Percentiles rank a stretch among this genome's conserved stretches.
These are phyloP conservation scores for Eclectus roratus DNA, from an alignment of 2,113 vertebrate species.

Conservation along the genomic window DNA sequence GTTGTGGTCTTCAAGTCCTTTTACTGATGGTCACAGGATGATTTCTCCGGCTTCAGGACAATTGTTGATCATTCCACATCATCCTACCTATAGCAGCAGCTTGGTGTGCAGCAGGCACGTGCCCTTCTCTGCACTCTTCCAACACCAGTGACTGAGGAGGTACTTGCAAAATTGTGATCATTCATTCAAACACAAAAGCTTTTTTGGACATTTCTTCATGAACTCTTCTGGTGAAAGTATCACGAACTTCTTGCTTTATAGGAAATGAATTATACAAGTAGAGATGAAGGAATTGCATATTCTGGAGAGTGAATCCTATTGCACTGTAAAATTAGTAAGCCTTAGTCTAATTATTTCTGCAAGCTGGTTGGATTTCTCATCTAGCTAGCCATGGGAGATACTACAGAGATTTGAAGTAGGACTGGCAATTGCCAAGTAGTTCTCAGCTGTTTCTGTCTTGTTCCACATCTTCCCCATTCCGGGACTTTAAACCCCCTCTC, in stretches of 20 bases:
- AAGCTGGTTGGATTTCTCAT: not conserved
- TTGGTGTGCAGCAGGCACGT: accelerated
- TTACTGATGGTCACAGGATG: accelerated
- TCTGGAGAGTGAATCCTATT: not conserved
- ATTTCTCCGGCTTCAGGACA: not conserved
- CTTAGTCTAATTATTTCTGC: not conserved
- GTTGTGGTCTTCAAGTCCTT: not conserved
- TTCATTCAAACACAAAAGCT: not conserved
- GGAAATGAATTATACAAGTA: not conserved
- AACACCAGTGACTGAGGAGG: accelerated
- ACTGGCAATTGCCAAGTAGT: accelerated
- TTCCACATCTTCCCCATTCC: not conserved
- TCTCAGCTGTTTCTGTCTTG: not conserved
- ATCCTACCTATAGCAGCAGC: not conserved
- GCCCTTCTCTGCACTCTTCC: not conserved
- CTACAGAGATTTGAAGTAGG: accelerated
- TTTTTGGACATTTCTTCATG: not conserved
- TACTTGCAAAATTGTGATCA: not conserved
- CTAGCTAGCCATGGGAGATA: not conserved
- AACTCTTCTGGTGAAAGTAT: not conserved
- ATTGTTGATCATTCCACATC: not conserved
- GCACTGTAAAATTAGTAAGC: not conserved
- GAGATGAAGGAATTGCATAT: not conserved
- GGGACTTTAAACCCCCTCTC: not conserved
- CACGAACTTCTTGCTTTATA: not conserved